phyloP scores from a whole-genome alignment of 2,113 vertebrate genomes.

The Amblyopsis rosae region DNA sequence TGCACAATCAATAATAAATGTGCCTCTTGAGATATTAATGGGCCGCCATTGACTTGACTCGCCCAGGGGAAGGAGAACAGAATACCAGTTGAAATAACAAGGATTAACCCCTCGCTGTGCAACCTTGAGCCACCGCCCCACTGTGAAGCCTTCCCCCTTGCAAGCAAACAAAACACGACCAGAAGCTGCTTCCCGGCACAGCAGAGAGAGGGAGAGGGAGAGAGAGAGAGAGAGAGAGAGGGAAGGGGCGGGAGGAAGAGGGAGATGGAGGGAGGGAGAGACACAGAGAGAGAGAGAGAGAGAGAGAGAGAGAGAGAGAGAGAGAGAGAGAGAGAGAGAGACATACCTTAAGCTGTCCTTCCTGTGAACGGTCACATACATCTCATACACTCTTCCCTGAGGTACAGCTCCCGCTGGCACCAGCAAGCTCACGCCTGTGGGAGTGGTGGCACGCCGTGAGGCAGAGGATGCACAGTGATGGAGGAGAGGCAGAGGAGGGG shows the following conservation, averaged over 20 bases:
- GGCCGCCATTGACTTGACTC: constrained; percentile 29
- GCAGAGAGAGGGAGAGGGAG: background rate
- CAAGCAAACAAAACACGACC: constrained; percentile 21
- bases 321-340: background rate
- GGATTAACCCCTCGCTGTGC: constrained; percentile 25
- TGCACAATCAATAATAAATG: background rate
- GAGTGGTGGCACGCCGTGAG: background rate
- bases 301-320: background rate
- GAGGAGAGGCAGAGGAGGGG: background rate
- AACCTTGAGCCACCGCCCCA: constrained; percentile 10
- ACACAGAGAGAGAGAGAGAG: background rate
- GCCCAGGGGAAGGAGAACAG: constrained; percentile 7
- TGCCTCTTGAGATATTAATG: constrained; percentile 11
- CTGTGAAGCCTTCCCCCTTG: constrained; percentile 15
- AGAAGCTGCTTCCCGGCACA: constrained; percentile 7
- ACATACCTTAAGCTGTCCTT: constrained; percentile 95
- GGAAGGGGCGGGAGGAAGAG: background rate
- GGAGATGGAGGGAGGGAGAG: background rate
- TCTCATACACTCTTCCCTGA: constrained; percentile 95
- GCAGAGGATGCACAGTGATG: constrained; percentile 6
- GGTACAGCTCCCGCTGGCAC: constrained; percentile 95
- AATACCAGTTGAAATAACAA: constrained; percentile 13
- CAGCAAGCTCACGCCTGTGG: constrained; percentile 93
- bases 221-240: background rate
- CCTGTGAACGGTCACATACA: constrained; percentile 98